phyloP scores from a whole-genome alignment of 30 jellyfish, hydroid and myxozoan genomes.

The Catostylus mosaicus region DNA sequence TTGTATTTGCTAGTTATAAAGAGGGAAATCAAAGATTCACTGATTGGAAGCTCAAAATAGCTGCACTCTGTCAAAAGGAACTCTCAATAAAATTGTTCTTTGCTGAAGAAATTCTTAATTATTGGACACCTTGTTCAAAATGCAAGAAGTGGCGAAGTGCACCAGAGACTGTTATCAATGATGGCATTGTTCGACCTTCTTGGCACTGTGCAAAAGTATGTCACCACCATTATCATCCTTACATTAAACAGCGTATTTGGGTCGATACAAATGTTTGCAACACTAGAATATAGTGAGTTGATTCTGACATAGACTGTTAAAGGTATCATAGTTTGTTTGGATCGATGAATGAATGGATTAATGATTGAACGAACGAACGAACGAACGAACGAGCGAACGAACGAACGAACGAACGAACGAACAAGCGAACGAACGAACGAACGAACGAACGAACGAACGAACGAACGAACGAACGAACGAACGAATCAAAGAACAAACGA shows the following conservation, averaged over 20 bases:
- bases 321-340: too few relatives aligned
- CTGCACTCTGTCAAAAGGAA: slow-evolving; percentile 84
- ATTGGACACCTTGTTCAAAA: slow-evolving; percentile 72
- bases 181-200: slow-evolving; percentile 1
- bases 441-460: too few relatives aligned
- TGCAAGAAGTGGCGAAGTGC: slow-evolving; percentile 88
- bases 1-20: slow-evolving; percentile 53
- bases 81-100: slow-evolving; percentile 73
- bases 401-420: too few relatives aligned
- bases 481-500: too few relatives aligned
- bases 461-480: too few relatives aligned
- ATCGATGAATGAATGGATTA: too few relatives aligned
- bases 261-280: not conserved
- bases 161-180: slow-evolving; percentile 1
- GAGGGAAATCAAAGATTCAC: slow-evolving; percentile 74
- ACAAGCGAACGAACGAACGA: too few relatives aligned
- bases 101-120: slow-evolving; percentile 85
- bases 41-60: slow-evolving; percentile 81
- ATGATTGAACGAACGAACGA: too few relatives aligned
- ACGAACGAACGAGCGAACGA: too few relatives aligned
- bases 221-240: not conserved
- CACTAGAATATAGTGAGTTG: too few relatives aligned
- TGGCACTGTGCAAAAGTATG: slow-evolving; percentile 54
- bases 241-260: not conserved
- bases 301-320: too few relatives aligned